These are phyloP conservation scores for Xanthorhoe spadicearia DNA, from an alignment of 2,888 invertebrate genomes.

Conservation along the genomic window DNA sequence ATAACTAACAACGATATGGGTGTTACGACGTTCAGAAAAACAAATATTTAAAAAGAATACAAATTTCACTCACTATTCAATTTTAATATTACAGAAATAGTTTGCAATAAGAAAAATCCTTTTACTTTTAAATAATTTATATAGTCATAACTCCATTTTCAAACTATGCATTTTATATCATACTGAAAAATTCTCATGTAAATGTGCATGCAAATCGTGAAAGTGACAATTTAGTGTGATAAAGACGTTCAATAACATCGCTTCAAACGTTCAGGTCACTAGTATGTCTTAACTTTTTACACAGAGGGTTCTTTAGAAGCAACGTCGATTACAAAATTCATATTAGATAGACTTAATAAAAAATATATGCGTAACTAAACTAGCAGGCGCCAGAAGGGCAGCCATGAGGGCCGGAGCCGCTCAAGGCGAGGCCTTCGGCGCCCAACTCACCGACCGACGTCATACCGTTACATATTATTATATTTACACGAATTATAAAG, in stretches of 20 bases:
- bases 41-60: conserved; percentile 83
- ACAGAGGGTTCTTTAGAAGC: conserved; percentile 83
- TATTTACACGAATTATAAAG: conserved; percentile 83
- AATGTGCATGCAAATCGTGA: conserved; percentile 81
- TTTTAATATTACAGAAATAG: conserved; percentile 83
- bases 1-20: conserved; percentile 86
- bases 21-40: conserved; percentile 85
- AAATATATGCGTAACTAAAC: conserved; percentile 83
- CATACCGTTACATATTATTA: conserved; percentile 77
- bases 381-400: conserved; percentile 59
- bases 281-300: conserved; percentile 84
- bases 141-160: conserved; percentile 79
- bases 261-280: conserved; percentile 84
- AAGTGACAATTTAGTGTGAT: conserved; percentile 82
- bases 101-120: conserved; percentile 73
- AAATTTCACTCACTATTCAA: conserved; percentile 84
- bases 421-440: conserved; percentile 42
- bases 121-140: conserved; percentile 81
- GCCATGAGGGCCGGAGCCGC: conserved; percentile 44
- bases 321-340: conserved; percentile 84
- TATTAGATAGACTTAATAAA: conserved; percentile 83
- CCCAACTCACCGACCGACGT: conserved; percentile 53
- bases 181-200: conserved; percentile 75
- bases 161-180: conserved; percentile 73
- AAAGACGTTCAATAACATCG: conserved; percentile 76